Evolutionary conservation across 2,797 vertebrate species (phyloP).

Genomic region (Naso thynnoides): DNA sequence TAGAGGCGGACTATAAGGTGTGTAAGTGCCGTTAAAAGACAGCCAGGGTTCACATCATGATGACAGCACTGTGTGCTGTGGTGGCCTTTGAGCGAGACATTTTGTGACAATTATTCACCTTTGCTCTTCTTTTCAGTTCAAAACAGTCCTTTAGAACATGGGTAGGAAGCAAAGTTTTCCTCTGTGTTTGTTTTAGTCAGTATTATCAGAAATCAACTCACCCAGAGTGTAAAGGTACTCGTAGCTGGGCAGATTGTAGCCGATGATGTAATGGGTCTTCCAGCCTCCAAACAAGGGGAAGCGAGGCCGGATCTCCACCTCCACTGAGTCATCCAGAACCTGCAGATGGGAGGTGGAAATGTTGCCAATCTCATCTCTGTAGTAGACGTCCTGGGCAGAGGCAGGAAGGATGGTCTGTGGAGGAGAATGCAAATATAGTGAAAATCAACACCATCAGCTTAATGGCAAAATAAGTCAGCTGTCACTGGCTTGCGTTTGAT

Average conservation of each 20-base stretch:
- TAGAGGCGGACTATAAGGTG: too few relatives aligned
- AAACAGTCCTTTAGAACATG: background rate
- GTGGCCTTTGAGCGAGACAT: background rate
- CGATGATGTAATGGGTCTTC: conserved; percentile 98
- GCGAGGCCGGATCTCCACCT: conserved; percentile 97
- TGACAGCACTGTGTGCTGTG: background rate
- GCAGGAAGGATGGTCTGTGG: conserved; percentile 97
- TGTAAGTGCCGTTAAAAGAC: too few relatives aligned
- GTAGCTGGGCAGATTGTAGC: conserved; percentile 98
- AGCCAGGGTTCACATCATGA: background rate
- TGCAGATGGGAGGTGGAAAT: conserved; percentile 98
- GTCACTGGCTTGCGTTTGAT: background rate
- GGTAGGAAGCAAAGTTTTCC: background rate
- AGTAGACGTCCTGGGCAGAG: conserved; percentile 98
- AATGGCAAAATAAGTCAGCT: background rate
- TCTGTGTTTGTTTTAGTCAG: background rate
- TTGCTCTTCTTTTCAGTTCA: background rate
- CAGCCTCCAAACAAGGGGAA: conserved; percentile 98
- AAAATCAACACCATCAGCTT: background rate
- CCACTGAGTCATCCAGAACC: conserved; percentile 96
- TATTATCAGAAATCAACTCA: conserved; percentile 70
- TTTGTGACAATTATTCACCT: background rate
- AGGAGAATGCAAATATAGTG: conserved; percentile 5
- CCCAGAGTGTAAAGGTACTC: conserved; percentile 98
- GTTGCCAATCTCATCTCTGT: conserved; percentile 98